Percentiles rank a stretch among this genome's conserved stretches.
Evolutionary conservation across 2,113 vertebrate species (phyloP).

Genomic region (Orycteropus afer): DNA sequence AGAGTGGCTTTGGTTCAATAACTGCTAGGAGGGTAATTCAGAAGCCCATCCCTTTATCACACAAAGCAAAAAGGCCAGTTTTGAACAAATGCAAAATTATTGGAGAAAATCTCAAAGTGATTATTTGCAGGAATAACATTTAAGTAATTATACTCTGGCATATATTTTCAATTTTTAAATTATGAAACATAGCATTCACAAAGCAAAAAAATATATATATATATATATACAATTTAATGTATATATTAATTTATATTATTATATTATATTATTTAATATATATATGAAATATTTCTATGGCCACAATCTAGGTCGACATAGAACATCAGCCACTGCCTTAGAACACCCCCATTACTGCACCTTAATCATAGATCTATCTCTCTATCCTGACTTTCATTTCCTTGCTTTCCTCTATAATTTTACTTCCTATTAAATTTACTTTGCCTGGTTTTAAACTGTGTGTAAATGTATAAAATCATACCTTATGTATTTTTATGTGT

Average conservation of each 20-base stretch:
- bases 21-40: background rate
- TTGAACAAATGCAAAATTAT: background rate
- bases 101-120: background rate
- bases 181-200: background rate
- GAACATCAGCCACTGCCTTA: background rate
- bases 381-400: background rate
- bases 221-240: background rate
- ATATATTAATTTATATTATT: too few species aligned
- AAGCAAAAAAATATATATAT: background rate
- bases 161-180: background rate
- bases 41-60: background rate
- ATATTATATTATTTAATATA: too few species aligned
- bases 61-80: background rate
- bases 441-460: background rate
- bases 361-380: background rate
- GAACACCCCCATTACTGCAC: background rate
- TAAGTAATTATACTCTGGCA: background rate
- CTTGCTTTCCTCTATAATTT: background rate
- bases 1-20: background rate
- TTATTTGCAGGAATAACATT: background rate
- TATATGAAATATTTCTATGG: background rate
- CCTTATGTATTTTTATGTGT: background rate
- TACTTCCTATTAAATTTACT: background rate
- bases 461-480: background rate
- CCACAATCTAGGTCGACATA: background rate